Conservation (phyloP, 2,888 invertebrate genomes). For the Bellardia pandia region DNA sequence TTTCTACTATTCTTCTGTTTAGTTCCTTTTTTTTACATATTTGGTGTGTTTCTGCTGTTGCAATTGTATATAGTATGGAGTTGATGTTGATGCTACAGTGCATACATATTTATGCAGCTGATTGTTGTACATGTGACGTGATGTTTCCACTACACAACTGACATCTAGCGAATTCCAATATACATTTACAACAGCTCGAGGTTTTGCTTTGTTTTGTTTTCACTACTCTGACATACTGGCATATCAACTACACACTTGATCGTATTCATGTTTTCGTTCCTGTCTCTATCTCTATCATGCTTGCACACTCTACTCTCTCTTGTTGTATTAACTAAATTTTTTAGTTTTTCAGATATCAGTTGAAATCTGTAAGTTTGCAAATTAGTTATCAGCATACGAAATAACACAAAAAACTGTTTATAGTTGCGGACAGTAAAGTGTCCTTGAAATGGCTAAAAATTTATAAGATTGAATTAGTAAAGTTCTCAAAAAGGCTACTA, state of each 20-base stretch:
- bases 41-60: background rate
- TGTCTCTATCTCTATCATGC: constrained; percentile 9
- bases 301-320: background rate
- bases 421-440: background rate
- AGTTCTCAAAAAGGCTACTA: too few species aligned
- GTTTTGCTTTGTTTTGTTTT: constrained; percentile 36
- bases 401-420: constrained; percentile 36
- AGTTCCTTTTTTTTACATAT: too few species aligned
- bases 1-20: background rate
- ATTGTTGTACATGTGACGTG: constrained; percentile 65
- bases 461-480: too few species aligned
- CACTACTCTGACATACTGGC: constrained; percentile 7
- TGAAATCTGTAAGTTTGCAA: constrained; percentile 65
- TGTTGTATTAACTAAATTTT: constrained; percentile 44
- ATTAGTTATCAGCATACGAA: constrained; percentile 66
- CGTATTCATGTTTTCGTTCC: constrained; percentile 35
- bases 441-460: background rate
- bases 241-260: constrained; percentile 45
- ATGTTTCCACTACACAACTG: constrained; percentile 57
- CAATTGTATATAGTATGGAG: background rate
- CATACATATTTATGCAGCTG: constrained; percentile 59
- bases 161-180: constrained; percentile 64
- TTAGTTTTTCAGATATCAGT: constrained; percentile 61
- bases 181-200: constrained; percentile 46
- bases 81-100: background rate